Evolutionary conservation across 2,888 invertebrate genomes (phyloP).

Genomic region (Caenorhabditis sp.): DNA sequence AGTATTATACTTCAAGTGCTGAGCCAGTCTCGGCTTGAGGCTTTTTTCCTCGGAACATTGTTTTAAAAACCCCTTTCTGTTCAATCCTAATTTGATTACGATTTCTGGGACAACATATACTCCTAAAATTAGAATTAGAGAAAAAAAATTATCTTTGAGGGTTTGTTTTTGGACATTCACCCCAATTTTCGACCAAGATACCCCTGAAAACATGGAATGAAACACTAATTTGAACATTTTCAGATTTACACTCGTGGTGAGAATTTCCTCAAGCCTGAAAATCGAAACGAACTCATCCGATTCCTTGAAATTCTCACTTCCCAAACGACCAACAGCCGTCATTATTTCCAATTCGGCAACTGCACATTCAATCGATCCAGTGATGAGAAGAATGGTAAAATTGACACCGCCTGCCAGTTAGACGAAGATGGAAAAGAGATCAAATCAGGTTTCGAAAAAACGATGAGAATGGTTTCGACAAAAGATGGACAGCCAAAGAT

Average conservation of each 20-base stretch:
- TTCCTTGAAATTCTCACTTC: neutral
- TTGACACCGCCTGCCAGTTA: neutral
- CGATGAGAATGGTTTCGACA: conserved; percentile 11
- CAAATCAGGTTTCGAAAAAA: conserved; percentile 30
- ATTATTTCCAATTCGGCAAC: neutral
- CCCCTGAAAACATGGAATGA: too few species aligned
- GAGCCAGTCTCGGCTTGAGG: too few species aligned
- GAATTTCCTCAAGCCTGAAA: neutral
- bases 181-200: too few species aligned
- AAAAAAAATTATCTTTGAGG: too few species aligned
- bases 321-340: neutral
- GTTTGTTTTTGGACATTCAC: too few species aligned
- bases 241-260: neutral
- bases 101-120: too few species aligned
- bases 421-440: conserved; percentile 12
- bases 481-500: conserved; percentile 4
- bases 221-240: too few species aligned
- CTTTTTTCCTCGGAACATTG: too few species aligned
- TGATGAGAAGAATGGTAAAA: neutral
- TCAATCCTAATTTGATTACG: too few species aligned
- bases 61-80: too few species aligned
- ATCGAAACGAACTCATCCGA: neutral
- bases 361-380: neutral
- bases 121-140: too few species aligned
- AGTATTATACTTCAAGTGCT: too few species aligned